Conservation (phyloP, 2,888 invertebrate genomes). For the Chymomyza amoena region DNA sequence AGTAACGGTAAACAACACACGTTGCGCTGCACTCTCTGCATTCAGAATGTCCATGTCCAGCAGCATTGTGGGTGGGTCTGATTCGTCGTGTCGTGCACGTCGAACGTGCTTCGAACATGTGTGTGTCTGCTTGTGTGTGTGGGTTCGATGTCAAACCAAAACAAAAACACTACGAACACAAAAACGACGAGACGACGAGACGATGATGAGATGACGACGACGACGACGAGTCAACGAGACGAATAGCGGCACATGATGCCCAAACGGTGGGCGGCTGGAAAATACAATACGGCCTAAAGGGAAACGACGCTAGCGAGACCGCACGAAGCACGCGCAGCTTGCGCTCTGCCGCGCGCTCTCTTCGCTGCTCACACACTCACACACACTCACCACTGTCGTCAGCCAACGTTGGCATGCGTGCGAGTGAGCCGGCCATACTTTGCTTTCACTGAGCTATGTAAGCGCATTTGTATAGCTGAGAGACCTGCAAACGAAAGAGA, state of each 20-base stretch:
- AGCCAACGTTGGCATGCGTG: conserved; percentile 23
- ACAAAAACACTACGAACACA: conserved; percentile 31
- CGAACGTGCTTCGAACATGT: conserved; percentile 56
- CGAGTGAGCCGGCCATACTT: conserved; percentile 57
- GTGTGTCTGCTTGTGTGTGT: conserved; percentile 40
- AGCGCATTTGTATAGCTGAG: conserved; percentile 65
- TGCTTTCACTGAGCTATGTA: conserved; percentile 67
- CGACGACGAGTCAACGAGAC: conserved; percentile 13
- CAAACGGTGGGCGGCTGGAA: conserved; percentile 55
- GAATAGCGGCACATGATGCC: conserved; percentile 6
- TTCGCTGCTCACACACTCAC: conserved; percentile 19
- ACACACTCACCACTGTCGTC: conserved; percentile 7
- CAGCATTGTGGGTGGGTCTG: conserved; percentile 11
- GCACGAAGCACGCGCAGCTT: conserved; percentile 60
- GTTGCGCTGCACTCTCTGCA: conserved; percentile 10
- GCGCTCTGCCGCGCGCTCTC: conserved; percentile 46
- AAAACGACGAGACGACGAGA: conserved; percentile 39
- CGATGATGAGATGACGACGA: conserved; percentile 24
- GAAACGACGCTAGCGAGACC: conserved; percentile 21
- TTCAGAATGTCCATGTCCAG: conserved; percentile 11
- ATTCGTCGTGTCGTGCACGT: conserved; percentile 24
- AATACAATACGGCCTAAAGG: conserved; percentile 65
- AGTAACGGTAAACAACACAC: conserved; percentile 64
- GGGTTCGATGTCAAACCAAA: conserved; percentile 53
- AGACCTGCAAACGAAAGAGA: conserved; percentile 66